These are phyloP conservation scores for Sebastiscus tertius DNA, from an alignment of 2,797 vertebrate genomes.

Conservation along the genomic window DNA sequence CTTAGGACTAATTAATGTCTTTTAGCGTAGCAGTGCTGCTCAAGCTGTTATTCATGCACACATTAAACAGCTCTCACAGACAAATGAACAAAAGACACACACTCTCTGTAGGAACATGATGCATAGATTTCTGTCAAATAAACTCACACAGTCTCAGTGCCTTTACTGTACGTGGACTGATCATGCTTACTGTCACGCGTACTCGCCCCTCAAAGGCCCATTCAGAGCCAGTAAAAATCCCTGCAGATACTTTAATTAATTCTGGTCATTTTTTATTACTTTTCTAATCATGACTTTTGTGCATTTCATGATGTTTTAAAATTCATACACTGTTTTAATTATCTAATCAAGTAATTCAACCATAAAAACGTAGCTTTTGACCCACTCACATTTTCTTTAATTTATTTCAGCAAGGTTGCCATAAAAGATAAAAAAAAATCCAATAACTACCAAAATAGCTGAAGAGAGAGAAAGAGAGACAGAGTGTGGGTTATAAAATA, in stretches of 20 bases:
- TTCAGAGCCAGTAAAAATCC: background rate
- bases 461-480: background rate
- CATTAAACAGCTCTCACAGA: background rate
- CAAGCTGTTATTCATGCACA: background rate
- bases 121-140: no score
- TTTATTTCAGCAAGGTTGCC: background rate
- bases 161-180: no score
- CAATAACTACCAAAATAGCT: background rate
- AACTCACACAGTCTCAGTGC: no score
- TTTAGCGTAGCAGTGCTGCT: background rate
- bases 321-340: background rate
- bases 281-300: background rate
- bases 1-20: background rate
- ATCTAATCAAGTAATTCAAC: background rate
- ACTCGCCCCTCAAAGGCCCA: no score
- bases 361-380: background rate
- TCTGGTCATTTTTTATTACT: no score
- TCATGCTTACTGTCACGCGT: no score
- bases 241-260: background rate
- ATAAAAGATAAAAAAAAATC: background rate
- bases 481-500: background rate
- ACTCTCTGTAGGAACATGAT: no score
- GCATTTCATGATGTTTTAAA: background rate
- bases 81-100: background rate
- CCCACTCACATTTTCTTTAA: background rate